Percentiles rank a stretch among this genome's conserved stretches.
Conservation (phyloP, 30 jellyfish, hydroid and myxozoan genomes). For the Aurelia aurita region DNA sequence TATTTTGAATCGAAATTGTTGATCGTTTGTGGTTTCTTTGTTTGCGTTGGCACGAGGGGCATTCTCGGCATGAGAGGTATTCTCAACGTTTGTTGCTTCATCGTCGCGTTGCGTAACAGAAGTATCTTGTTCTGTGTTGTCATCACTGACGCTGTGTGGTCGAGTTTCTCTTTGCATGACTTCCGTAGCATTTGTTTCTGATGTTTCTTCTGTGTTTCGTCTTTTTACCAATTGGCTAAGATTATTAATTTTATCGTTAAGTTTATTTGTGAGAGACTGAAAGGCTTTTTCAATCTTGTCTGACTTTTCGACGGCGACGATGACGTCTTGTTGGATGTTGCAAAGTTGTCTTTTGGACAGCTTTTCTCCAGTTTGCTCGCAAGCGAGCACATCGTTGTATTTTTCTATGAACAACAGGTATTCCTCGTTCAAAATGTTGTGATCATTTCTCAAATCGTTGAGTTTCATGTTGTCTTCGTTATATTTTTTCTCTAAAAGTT, state of each 20-base stretch:
- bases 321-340: neutral
- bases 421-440: neutral
- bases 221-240: neutral
- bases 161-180: too few relatives aligned
- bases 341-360: neutral
- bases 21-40: too few relatives aligned
- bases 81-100: too few relatives aligned
- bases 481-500: too few relatives aligned
- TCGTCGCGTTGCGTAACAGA: too few relatives aligned
- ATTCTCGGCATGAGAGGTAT: too few relatives aligned
- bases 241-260: too few relatives aligned
- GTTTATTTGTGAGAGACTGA: neutral
- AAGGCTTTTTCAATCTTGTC: neutral
- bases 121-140: too few relatives aligned
- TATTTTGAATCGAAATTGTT: too few relatives aligned
- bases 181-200: too few relatives aligned
- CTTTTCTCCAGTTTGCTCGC: neutral
- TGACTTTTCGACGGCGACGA: neutral
- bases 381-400: neutral
- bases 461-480: neutral
- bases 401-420: neutral
- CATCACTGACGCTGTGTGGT: too few relatives aligned
- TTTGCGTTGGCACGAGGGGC: too few relatives aligned
- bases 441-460: neutral
- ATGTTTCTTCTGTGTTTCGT: neutral